These are phyloP conservation scores for Pinna nobilis DNA, from an alignment of 1,140 invertebrate species.

Conservation along the genomic window DNA sequence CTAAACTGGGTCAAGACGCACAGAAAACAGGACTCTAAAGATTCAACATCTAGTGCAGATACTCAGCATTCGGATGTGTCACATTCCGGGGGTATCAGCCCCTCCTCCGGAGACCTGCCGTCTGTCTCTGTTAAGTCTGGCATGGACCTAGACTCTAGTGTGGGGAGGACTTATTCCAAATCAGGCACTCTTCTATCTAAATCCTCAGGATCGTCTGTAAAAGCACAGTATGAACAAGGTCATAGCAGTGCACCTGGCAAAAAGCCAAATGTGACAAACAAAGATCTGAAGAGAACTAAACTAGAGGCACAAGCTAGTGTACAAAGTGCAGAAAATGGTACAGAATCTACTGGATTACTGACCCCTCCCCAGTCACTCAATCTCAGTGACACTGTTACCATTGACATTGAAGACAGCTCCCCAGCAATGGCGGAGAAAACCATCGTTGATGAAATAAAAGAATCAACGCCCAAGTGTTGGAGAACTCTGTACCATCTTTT, in stretches of 20 bases:
- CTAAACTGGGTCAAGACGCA: conserved; percentile 65
- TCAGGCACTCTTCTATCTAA: not conserved
- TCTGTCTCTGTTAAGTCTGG: no score
- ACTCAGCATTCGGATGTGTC: conserved; percentile 68
- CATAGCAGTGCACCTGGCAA: not conserved
- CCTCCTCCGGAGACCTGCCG: conserved; percentile 18
- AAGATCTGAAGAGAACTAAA: not conserved
- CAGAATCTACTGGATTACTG: conserved; percentile 27
- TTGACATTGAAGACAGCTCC: conserved; percentile 73
- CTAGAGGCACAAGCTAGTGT: not conserved
- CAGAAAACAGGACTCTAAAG: conserved; percentile 71
- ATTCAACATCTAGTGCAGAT: conserved; percentile 70
- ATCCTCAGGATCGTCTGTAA: not conserved
- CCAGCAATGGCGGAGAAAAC: conserved; percentile 73
- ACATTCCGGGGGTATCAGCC: conserved; percentile 22
- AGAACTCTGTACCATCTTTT: conserved; percentile 94
- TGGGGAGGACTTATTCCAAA: not conserved
- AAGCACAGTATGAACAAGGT: not conserved
- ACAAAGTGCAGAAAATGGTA: not conserved
- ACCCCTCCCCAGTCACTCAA: conserved; percentile 68
- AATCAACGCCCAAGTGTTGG: conserved; percentile 89
- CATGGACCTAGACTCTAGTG: conserved; percentile 2
- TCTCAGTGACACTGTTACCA: conserved; percentile 72
- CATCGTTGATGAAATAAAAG: conserved; percentile 74
- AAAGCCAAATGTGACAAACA: not conserved